Evolutionary conservation across 2,797 vertebrate species (phyloP).

Genomic region (Ctenosaura bakeri): DNA sequence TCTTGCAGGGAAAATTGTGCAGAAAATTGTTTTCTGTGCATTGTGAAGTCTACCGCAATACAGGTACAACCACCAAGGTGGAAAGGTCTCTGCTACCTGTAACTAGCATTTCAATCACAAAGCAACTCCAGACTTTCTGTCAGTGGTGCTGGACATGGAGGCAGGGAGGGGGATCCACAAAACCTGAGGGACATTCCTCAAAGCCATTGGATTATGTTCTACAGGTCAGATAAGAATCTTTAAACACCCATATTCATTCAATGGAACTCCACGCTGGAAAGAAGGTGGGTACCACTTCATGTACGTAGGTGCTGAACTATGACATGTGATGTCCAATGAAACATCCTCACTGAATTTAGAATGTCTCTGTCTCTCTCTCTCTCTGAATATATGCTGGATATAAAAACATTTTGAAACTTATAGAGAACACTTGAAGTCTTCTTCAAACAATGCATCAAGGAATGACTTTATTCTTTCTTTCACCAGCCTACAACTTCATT

Average conservation of each 20-base stretch:
- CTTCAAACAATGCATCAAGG: too few relatives aligned
- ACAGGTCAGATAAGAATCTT: neutral
- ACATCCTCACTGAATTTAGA: neutral
- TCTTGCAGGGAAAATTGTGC: neutral
- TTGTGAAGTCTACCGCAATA: neutral
- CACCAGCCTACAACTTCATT: too few relatives aligned
- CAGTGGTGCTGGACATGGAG: neutral
- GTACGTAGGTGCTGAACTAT: neutral
- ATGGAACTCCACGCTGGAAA: neutral
- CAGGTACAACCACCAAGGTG: neutral
- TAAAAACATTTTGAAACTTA: neutral
- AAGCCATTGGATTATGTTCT: too few relatives aligned
- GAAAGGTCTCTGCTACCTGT: neutral
- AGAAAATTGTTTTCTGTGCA: conserved; percentile 25
- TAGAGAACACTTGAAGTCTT: neutral
- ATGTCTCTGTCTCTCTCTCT: neutral
- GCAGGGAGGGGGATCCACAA: too few relatives aligned
- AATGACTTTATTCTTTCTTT: too few relatives aligned
- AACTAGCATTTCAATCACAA: neutral
- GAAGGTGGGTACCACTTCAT: too few relatives aligned
- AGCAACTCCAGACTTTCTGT: neutral
- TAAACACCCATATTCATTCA: neutral
- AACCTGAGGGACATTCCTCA: too few relatives aligned
- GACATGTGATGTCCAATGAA: too few relatives aligned
- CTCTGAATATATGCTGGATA: too few relatives aligned